Base-by-base conservation (phyloP, 2,797 vertebrate genomes). In the Zenarchopterus dispar region DNA sequence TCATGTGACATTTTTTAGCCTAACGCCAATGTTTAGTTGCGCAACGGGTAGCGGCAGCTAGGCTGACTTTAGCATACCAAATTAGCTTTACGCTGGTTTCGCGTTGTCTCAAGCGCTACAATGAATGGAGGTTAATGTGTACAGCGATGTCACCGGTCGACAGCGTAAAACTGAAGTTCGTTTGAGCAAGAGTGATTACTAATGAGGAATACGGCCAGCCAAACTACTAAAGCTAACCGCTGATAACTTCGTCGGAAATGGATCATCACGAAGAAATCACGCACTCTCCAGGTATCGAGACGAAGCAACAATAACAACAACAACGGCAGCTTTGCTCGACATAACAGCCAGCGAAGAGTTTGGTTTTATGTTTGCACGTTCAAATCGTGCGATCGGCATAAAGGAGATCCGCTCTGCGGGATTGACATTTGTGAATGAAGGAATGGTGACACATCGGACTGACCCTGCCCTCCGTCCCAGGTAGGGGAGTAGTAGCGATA, bases 401-500 rank as follows among this genome's bases (percentile, higher is more conserved):
- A 0, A 5, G 3, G 1, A 15, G 6, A 42, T 64, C 39, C 22
- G 2, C 8, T 0, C 8, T 0, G 17, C 43, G 5, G 41, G 15
- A 22, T 23, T 22, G 31, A 17, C 49, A 28, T 51, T 39, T 47
- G 11, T 51, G 31, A 62, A 66, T 74, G 45, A 19, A 70, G 71
- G 18, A 62, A 73, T 78, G 75, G 81, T 82, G 73, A 61, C 64
- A 65, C 57, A 67, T 72, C 50, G 77, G 75, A 81, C 70, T 75
- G 77, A 87, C 82, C 66, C 75, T 81, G 67, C 70, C 83, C 78
- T 80, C 55, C 65, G 83, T 79, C 84, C 88, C 78, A 86, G 85
- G 88, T 89, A 88, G 75, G 70, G 81, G 74, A 73, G 33, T 36
- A 36, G 33, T 11, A 36, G 69, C 23, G 73, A 46, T 57, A 77